Evolutionary conservation across 2,888 invertebrate genomes (phyloP), one percentile per base, ranked within the genome.

Genomic region (Phaonia tiefii): DNA sequence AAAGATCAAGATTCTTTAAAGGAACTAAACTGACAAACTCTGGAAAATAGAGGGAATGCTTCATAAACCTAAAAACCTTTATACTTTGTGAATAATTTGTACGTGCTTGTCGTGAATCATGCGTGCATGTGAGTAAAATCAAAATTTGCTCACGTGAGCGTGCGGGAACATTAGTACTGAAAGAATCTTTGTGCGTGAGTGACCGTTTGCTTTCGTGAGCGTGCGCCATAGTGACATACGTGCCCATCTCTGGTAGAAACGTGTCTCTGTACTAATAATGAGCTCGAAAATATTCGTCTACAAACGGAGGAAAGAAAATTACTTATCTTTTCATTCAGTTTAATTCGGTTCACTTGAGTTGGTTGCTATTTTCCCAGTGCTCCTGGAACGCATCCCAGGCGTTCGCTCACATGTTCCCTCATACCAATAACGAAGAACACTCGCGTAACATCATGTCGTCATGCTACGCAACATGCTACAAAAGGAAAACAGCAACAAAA

Each of bases 401-500:
- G 8, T 39, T 39, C 58, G 69, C 42, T 72, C 71, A 60, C 26
- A 72, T 58, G 46, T 11, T 26, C 31, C 15, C 11, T 17, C 60
- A 60, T 63, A 22, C 63, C 58, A 15, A 46, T 3, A 5, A 56
- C 17, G 22, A 46, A 42, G 22, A 46, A 42, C n/a, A 71, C 42
- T 75, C 74, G 75, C 75, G 63, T 72, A 75, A 70, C 67, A 79
- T 79, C 69, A 44, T 79, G 67, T 77, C 75, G 79, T 81, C 78
- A 60, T 78, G 70, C 63, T 78, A 75, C 79, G 75, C 82, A 82
- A 82, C 74, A 80, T 78, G 58, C 22, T 81, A 72, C 44, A 72
- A 67, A 39, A 26, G 44, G 31, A 66, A 71, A 31, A 46, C 63
- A 15, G 39, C n/a, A 13, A 56, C 15, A 17, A 39, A 75, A 22